phyloP scores from a whole-genome alignment of 1,140 invertebrate genomes.

The Drosophila ironensis region DNA sequence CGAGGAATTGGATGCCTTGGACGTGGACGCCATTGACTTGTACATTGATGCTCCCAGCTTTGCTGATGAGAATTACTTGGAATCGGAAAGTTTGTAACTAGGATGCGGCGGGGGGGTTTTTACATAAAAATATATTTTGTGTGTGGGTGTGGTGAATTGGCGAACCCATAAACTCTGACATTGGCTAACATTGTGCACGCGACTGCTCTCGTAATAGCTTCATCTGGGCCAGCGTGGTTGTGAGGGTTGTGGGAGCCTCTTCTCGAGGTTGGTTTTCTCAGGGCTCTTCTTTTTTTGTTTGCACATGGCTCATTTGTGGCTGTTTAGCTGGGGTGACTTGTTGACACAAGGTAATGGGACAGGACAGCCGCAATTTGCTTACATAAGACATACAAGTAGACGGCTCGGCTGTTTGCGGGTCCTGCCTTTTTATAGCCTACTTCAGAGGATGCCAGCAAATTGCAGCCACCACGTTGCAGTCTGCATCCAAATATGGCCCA shows the following conservation, averaged over 20 bases:
- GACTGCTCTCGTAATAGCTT: conserved; percentile 23
- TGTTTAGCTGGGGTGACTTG: conserved; percentile 65
- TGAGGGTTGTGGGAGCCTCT: not conserved
- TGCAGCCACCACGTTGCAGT: conserved; percentile 24
- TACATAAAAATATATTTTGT: conserved; percentile 28
- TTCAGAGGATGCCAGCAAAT: conserved; percentile 25
- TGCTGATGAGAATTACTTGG: not conserved
- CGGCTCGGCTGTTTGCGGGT: conserved; percentile 9
- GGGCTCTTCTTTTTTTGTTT: conserved; percentile 5
- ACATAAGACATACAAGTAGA: conserved; percentile 50
- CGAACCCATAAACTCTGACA: conserved; percentile 8
- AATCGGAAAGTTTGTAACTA: not conserved
- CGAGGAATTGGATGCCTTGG: conserved; percentile 47
- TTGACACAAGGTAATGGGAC: conserved; percentile 79
- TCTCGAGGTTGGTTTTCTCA: not conserved
- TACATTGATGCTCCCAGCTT: conserved; percentile 38
- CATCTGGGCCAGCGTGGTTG: conserved; percentile 3
- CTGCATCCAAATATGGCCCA: conserved; percentile 58
- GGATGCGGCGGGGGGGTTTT: not conserved
- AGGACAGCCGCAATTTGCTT: conserved; percentile 69
- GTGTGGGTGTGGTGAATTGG: not conserved
- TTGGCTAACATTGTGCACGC: not conserved
- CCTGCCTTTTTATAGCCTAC: conserved; percentile 60
- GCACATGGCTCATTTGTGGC: conserved; percentile 43
- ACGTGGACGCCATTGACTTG: conserved; percentile 49